A percentile compares a stretch with the other conserved stretches of the same genome.
Evolutionary conservation across 2,888 invertebrate species (phyloP).

Genomic region (Drosophila neonasuta): DNA sequence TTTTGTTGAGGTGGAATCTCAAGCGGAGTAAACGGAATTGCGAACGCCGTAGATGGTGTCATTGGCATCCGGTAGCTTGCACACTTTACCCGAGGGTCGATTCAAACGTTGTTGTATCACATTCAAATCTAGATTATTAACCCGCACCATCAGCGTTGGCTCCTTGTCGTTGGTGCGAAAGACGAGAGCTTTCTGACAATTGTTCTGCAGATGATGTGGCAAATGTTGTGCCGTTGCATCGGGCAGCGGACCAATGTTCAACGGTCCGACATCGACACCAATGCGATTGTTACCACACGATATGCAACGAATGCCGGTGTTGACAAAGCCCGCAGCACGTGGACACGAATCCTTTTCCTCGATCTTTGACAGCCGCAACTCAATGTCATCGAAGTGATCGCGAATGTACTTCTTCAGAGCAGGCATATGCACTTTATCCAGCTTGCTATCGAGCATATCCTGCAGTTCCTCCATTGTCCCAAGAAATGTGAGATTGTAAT

Average conservation of each 20-base stretch:
- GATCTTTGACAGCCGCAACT: slow-evolving; percentile 50
- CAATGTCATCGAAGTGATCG: slow-evolving; percentile 67
- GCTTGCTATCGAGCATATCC: slow-evolving; percentile 80
- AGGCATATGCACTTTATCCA: slow-evolving; percentile 80
- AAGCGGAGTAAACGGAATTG: slow-evolving; percentile 43
- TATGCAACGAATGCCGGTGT: slow-evolving; percentile 68
- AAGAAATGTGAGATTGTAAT: slow-evolving; percentile 69
- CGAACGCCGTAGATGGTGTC: slow-evolving; percentile 68
- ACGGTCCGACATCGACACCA: slow-evolving; percentile 66
- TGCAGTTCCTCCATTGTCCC: slow-evolving; percentile 80
- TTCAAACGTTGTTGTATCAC: slow-evolving; percentile 52
- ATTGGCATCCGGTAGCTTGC: slow-evolving; percentile 68
- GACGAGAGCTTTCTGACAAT: slow-evolving; percentile 54
- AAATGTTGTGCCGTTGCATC: slow-evolving; percentile 25
- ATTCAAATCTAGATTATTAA: slow-evolving; percentile 64
- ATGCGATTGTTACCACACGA: slow-evolving; percentile 73
- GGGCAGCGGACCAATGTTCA: slow-evolving; percentile 45
- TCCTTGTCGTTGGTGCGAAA: slow-evolving; percentile 64
- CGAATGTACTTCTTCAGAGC: slow-evolving; percentile 77
- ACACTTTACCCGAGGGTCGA: slow-evolving; percentile 56
- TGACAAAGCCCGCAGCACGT: slow-evolving; percentile 75
- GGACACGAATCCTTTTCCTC: slow-evolving; percentile 70
- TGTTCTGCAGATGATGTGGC: slow-evolving; percentile 7
- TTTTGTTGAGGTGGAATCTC: slow-evolving; percentile 38
- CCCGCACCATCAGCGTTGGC: slow-evolving; percentile 62